Percentiles rank a stretch among this genome's conserved stretches.
Conservation (phyloP, 1,140 invertebrate species). For the Bombus haemorrhoidalis region DNA sequence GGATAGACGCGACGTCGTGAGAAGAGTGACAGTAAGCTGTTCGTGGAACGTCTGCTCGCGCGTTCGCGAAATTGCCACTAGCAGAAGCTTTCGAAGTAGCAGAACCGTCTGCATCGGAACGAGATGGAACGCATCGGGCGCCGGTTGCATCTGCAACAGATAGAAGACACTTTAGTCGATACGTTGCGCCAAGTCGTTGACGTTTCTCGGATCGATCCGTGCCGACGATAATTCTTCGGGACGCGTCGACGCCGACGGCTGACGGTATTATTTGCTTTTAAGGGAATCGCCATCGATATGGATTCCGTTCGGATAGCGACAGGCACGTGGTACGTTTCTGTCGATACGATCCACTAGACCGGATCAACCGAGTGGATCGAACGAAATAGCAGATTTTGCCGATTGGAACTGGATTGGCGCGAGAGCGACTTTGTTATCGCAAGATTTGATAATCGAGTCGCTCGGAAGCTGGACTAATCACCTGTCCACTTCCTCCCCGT, state of each 20-base stretch:
- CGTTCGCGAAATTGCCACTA: slow-evolving; percentile 67
- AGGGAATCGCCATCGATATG: slow-evolving; percentile 24
- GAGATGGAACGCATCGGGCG: slow-evolving; percentile 48
- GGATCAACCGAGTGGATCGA: no score
- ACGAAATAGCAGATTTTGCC: no score
- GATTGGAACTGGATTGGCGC: neutral
- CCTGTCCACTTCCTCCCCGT: no score
- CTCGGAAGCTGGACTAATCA: no score
- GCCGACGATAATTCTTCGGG: slow-evolving; percentile 41
- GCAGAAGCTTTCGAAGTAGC: slow-evolving; percentile 60
- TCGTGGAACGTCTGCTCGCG: slow-evolving; percentile 59
- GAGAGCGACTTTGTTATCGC: neutral
- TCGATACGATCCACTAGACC: neutral
- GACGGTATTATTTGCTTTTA: slow-evolving; percentile 45
- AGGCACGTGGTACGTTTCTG: neutral
- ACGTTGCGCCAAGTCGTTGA: slow-evolving; percentile 66
- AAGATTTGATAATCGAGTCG: no score
- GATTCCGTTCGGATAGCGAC: slow-evolving; percentile 4
- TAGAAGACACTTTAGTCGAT: slow-evolving; percentile 69
- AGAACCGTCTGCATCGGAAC: slow-evolving; percentile 57
- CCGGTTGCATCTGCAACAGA: slow-evolving; percentile 66
- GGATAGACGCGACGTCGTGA: neutral
- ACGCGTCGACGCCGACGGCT: slow-evolving; percentile 11
- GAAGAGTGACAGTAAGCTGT: slow-evolving; percentile 60
- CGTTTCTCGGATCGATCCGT: slow-evolving; percentile 59